Evolutionary conservation across 2,888 invertebrate genomes (phyloP).

Genomic region (Quadroppia sp.): DNA sequence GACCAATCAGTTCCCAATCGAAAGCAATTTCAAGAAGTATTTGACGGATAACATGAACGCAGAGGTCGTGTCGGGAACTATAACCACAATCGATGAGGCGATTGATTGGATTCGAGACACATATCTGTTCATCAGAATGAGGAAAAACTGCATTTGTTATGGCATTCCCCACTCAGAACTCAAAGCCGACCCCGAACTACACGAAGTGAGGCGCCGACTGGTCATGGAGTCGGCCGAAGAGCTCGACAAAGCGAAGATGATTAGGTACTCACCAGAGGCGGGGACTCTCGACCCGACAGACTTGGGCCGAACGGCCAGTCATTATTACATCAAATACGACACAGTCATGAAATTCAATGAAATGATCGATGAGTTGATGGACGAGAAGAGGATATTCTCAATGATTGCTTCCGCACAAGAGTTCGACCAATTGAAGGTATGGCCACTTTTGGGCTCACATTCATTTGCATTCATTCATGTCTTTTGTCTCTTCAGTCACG

Average conservation of each 20-base stretch:
- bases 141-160: conserved; percentile 78
- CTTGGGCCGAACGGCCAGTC: conserved; percentile 91
- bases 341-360: conserved; percentile 83
- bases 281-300: conserved; percentile 70
- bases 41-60: conserved; percentile 96
- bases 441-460: neutral
- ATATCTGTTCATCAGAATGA: conserved; percentile 89
- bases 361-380: conserved; percentile 62
- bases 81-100: conserved; percentile 90
- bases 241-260: conserved; percentile 89
- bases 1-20: conserved; percentile 96
- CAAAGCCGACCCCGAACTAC: conserved; percentile 73
- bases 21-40: conserved; percentile 88
- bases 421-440: conserved; percentile 61
- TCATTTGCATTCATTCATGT: neutral
- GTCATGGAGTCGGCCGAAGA: conserved; percentile 69
- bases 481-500: conserved; percentile 62
- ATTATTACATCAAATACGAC: conserved; percentile 94
- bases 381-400: conserved; percentile 76
- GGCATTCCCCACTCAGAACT: conserved; percentile 55
- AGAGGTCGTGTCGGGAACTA: conserved; percentile 93
- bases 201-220: conserved; percentile 69
- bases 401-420: conserved; percentile 90
- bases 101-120: conserved; percentile 98
- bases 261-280: conserved; percentile 75